Percentiles rank a stretch among this genome's conserved stretches.
Conservation (phyloP, 2,888 invertebrate species). For the Pilophorus perplexus region DNA sequence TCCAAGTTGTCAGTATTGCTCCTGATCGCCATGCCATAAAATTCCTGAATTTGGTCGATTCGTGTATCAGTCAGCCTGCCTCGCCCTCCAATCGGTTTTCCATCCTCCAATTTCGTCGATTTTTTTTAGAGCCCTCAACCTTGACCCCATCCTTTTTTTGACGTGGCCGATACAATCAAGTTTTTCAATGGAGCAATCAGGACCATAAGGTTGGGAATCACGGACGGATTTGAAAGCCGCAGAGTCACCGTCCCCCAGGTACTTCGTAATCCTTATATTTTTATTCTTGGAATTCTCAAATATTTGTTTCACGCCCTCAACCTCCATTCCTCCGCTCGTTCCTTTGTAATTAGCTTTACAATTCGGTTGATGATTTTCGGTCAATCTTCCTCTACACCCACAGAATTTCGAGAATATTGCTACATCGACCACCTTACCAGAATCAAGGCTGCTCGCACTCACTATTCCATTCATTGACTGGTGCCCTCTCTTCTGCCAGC, state of each 20-base stretch:
- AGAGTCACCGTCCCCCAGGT: not conserved
- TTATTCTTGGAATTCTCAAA: not conserved
- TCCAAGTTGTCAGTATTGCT: not conserved
- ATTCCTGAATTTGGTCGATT: not conserved
- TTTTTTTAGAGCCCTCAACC: not conserved
- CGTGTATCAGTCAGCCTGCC: not conserved
- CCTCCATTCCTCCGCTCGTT: not conserved
- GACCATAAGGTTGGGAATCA: not conserved
- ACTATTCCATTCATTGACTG: too few species aligned
- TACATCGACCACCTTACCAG: too few species aligned
- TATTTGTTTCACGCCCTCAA: not conserved
- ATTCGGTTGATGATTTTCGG: not conserved
- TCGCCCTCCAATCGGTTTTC: not conserved
- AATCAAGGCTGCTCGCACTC: too few species aligned
- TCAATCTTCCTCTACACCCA: too few species aligned
- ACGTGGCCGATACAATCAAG: not conserved
- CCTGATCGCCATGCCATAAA: not conserved
- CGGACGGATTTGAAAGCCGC: not conserved
- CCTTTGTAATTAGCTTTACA: not conserved
- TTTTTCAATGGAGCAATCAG: not conserved
- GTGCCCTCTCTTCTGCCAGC: too few species aligned
- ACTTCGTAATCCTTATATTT: not conserved
- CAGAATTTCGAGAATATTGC: too few species aligned
- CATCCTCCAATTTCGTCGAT: not conserved
- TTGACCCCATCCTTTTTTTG: not conserved